Conservation (phyloP, 1,140 invertebrate genomes). For the Lepidotrigona ventralis region DNA sequence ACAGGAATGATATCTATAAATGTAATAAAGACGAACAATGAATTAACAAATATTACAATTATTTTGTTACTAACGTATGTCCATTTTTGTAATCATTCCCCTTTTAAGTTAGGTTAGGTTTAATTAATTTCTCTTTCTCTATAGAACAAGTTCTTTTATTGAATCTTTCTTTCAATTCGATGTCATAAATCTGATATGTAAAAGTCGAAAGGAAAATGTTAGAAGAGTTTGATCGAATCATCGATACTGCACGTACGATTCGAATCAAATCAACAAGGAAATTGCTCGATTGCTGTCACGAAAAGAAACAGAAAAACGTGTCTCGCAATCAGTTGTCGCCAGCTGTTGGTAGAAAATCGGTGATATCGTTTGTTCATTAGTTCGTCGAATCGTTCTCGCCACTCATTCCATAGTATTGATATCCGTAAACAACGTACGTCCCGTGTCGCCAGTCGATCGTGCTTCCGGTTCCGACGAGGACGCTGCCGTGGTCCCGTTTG, state of each 20-base stretch:
- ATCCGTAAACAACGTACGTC: slow-evolving; percentile 52
- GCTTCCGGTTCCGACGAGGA: slow-evolving; percentile 42
- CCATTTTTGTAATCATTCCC: too few species aligned
- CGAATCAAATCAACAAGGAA: neutral
- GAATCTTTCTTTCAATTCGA: too few species aligned
- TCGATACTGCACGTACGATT: neutral
- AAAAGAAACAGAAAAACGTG: neutral
- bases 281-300: neutral
- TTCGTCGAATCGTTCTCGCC: slow-evolving; percentile 22
- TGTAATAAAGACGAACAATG: too few species aligned
- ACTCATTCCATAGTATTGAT: slow-evolving; percentile 31
- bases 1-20: too few species aligned
- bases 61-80: too few species aligned
- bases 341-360: neutral
- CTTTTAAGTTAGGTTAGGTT: too few species aligned
- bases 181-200: too few species aligned
- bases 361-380: neutral
- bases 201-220: too few species aligned
- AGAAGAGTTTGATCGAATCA: neutral
- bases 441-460: slow-evolving; percentile 36
- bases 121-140: too few species aligned
- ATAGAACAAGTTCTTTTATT: too few species aligned
- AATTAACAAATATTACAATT: too few species aligned
- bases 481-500: neutral
- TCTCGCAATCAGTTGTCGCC: neutral